Base-by-base conservation (phyloP, 2,797 vertebrate species). In the Macropus fuliginosus region DNA sequence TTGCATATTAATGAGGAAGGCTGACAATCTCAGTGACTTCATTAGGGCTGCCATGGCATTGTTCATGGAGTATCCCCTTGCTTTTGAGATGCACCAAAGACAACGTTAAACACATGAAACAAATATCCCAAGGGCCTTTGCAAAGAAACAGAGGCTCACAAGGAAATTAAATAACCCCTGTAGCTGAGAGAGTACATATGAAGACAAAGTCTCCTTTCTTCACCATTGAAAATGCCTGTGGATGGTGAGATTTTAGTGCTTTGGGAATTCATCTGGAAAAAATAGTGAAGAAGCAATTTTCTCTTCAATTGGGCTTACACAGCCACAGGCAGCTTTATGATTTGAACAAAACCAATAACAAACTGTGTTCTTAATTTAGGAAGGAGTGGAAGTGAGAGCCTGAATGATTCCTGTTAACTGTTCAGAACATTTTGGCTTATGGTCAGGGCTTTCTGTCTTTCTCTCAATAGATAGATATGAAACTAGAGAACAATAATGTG, bases 1-100 rank as follows among this genome's bases (percentile, higher is more conserved):
- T 96, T 94, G 91, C 74, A 96, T 93, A 97, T 94, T 91, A 96
- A 97, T 92, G 5, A 74, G 16, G 66, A 74, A 74, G 66, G 31
- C 40, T 66, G 57, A 92, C 8, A 54, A 18, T 54, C 46, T 94
- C 11, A 55, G 90, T 54, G 52, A 92, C 93, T 52, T 54, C 92
- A 55, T 89, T 6, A 2, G 52, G 74, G 16, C 16, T 92, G n/a
- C 74, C 2, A 81, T 21, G 21, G 9, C n/a, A 46, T 81, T 81
- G n/a, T 11, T 46, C 18, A 27, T 4, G 21, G 62, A 74, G 5
- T 21, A 4, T 66, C 54, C 81, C n/a, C 50, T 59, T 46, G 52
- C 24, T 89, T 96, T 81, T 95, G 31, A 94, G 54, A 27, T 10
- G 13, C 13, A 95, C 27, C n/a, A 29, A 4, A 59, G 90, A 90